phyloP scores from a whole-genome alignment of 2,797 vertebrate species.

The Chelon labrosus region DNA sequence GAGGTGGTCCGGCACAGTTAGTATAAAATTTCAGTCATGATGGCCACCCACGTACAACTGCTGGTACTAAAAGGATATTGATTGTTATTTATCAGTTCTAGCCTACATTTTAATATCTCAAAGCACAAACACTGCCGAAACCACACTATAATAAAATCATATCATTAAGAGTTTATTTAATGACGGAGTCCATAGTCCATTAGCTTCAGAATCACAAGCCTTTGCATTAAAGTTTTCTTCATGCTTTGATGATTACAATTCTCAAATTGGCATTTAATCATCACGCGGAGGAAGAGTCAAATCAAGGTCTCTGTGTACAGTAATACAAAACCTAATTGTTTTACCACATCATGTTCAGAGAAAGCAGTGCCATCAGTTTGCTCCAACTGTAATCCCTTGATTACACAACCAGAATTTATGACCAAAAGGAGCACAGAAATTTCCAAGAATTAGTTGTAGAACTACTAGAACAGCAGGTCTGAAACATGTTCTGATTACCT shows the following conservation, averaged over 20 bases:
- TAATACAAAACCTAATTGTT: conserved; percentile 39
- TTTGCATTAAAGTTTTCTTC: conserved; percentile 23
- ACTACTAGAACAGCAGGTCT: conserved; percentile 7
- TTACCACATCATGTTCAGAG: conserved; percentile 50
- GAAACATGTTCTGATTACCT: background rate
- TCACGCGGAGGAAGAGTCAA: conserved; percentile 15
- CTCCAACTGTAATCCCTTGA: conserved; percentile 11
- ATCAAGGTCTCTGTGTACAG: conserved; percentile 34
- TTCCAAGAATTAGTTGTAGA: conserved; percentile 8
- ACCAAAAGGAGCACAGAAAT: background rate
- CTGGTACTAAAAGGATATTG: background rate
- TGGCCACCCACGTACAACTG: background rate
- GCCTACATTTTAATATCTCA: conserved; percentile 1
- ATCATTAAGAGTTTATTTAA: conserved; percentile 4
- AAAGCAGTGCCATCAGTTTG: conserved; percentile 2
- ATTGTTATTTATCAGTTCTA: background rate
- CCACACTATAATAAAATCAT: background rate
- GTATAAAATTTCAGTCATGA: background rate
- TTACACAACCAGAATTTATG: conserved; percentile 44
- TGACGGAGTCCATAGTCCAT: conserved; percentile 18
- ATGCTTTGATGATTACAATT: conserved; percentile 38
- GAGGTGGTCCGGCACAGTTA: background rate
- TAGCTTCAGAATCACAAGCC: conserved; percentile 4
- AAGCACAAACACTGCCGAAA: background rate
- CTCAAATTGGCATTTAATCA: conserved; percentile 51